Evolutionary conservation across 2,888 invertebrate species (phyloP).

Genomic region (Epiblema foenella): DNA sequence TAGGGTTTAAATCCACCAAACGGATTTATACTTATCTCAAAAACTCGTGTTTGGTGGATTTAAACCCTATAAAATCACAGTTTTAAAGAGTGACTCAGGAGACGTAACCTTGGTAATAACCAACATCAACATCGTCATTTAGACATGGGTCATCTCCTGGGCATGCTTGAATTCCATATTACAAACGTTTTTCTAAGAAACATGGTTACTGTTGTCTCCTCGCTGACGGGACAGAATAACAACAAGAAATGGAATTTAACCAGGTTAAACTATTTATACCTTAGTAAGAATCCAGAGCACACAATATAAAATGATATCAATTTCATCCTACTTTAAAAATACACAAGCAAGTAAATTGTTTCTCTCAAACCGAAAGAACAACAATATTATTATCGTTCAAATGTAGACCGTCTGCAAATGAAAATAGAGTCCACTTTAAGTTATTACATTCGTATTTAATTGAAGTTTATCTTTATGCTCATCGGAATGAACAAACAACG

Average conservation of each 20-base stretch:
- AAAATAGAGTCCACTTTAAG: constrained; percentile 12
- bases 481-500: constrained; percentile 20
- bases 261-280: neutral
- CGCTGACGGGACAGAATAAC: no score
- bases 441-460: constrained; percentile 4
- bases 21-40: no score
- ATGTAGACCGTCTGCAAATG: neutral
- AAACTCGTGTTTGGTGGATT: no score
- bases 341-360: constrained; percentile 6
- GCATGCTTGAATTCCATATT: no score
- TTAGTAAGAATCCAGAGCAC: constrained; percentile 1
- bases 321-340: constrained; percentile 9
- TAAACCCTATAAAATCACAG: no score
- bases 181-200: no score
- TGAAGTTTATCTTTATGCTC: constrained; percentile 1
- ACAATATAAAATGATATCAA: neutral
- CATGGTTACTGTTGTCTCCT: no score
- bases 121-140: no score
- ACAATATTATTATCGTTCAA: neutral
- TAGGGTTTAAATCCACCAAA: no score
- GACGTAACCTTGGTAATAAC: no score
- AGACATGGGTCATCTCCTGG: no score
- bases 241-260: neutral
- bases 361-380: neutral
- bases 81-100: no score